Evolutionary conservation across 2,888 invertebrate species (phyloP), one percentile per base, ranked within the genome.

Genomic region (Drosophila pseudotakahashii): DNA sequence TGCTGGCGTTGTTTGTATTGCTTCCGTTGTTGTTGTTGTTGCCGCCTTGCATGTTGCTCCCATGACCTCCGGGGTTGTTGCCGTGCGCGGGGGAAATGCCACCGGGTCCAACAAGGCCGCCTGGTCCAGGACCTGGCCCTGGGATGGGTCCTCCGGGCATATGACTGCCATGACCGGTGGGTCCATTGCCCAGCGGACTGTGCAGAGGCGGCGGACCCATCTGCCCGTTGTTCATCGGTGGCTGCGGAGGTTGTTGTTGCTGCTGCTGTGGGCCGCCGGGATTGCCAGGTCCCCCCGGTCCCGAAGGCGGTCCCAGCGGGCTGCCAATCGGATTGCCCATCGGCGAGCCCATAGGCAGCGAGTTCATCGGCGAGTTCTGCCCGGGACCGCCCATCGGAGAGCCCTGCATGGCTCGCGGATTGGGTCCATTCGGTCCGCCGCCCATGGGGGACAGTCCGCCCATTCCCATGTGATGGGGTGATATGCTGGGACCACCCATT

Each of bases 131-230:
- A 16, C 90, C 90, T 16, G 91, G 88, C 0, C 90, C 90, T 1
- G 90, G 90, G 2, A 89, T 90, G 0, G 89, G 89, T 7, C 90
- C 90, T 13, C 91, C 91, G 7, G 87, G 82, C 81, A 90, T 94
- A 92, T 94, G 94, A 75, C 89, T 90, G 63, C 71, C 73, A 7
- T 91, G 91, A 78, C 89, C 91, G 75, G 94, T 93, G 0, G 94
- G 94, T 58, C 94, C 94, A 77, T 94, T 94, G 13, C 94, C 94
- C 69, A 94, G 91, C 48, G 95, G 95, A 92, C 95, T 95, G 81
- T 95, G 96, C 94, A 96, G 95, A 10, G 94, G 96, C 59, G 96
- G 95, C 57, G 96, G 95, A 57, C 94, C 95, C 95, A 95, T 96
- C 59, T 95, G 95, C 86, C 95, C 95, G 81, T 94, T 95, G 88